These are phyloP conservation scores for Syrphus vitripennis DNA, from an alignment of 2,888 invertebrate species.

Conservation along the genomic window DNA sequence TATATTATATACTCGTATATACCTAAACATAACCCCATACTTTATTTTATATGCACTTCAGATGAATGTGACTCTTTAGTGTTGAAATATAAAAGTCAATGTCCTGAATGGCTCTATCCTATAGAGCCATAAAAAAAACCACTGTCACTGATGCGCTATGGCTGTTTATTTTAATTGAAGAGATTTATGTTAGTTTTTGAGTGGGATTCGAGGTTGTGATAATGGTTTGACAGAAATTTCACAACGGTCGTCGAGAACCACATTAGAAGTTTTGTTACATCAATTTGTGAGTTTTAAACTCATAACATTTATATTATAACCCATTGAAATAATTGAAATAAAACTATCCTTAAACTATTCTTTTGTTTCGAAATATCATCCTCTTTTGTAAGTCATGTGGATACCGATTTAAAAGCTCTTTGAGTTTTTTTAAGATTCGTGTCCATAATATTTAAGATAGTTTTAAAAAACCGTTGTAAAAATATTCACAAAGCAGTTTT, in stretches of 20 bases:
- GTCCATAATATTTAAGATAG: too few relatives aligned
- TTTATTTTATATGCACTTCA: conserved; percentile 8
- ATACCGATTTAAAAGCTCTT: too few relatives aligned
- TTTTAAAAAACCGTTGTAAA: too few relatives aligned
- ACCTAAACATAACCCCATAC: too few relatives aligned
- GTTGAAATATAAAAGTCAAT: conserved; percentile 56
- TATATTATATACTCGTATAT: neutral
- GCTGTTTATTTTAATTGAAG: conserved; percentile 37
- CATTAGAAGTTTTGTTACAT: conserved; percentile 38
- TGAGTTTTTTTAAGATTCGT: too few relatives aligned
- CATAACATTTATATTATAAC: neutral
- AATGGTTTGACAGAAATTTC: conserved; percentile 10
- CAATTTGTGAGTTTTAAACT: conserved; percentile 41
- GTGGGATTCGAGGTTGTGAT: neutral
- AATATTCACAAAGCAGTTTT: too few relatives aligned
- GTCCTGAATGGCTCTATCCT: conserved; percentile 40
- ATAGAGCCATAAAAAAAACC: neutral
- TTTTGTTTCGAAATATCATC: too few relatives aligned
- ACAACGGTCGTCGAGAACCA: conserved; percentile 1
- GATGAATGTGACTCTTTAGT: conserved; percentile 6
- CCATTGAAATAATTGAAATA: neutral
- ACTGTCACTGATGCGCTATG: conserved; percentile 15
- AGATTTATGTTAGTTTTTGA: conserved; percentile 21
- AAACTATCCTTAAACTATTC: too few relatives aligned
- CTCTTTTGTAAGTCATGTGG: too few relatives aligned